phyloP scores from a whole-genome alignment of 2,113 vertebrate species.

The Ammodytes marinus region DNA sequence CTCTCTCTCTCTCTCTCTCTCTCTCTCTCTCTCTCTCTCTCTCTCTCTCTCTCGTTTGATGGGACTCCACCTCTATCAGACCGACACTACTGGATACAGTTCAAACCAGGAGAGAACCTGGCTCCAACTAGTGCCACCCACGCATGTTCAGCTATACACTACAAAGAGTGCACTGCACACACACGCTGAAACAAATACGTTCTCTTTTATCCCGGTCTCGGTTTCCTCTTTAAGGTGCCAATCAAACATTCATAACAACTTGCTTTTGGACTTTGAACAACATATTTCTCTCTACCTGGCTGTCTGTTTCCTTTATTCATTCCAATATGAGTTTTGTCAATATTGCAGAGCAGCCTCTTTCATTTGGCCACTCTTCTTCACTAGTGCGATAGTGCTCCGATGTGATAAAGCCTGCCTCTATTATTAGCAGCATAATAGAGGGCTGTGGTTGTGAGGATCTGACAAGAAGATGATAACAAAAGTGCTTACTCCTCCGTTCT shows the following conservation, averaged over 20 bases:
- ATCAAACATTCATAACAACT: conserved; percentile 61
- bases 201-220: conserved; percentile 25
- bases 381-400: conserved; percentile 58
- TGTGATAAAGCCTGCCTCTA: conserved; percentile 69
- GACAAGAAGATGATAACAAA: conserved; percentile 79
- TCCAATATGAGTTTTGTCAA: conserved; percentile 57
- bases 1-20: neutral
- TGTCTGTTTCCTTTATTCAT: conserved; percentile 38
- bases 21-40: neutral
- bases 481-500: conserved; percentile 76
- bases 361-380: conserved; percentile 36
- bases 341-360: conserved; percentile 50
- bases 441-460: conserved; percentile 68
- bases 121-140: conserved; percentile 42
- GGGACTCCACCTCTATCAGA: conserved; percentile 36
- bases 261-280: conserved; percentile 47
- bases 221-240: conserved; percentile 36
- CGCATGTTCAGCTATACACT: conserved; percentile 32
- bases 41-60: conserved; percentile 23
- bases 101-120: conserved; percentile 32
- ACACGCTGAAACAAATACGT: neutral
- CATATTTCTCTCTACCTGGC: conserved; percentile 42
- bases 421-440: conserved; percentile 76
- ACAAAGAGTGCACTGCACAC: conserved; percentile 34
- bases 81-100: conserved; percentile 34